Conservation (phyloP, 2,888 invertebrate genomes). For the Hirtodrosophila trivittata region DNA sequence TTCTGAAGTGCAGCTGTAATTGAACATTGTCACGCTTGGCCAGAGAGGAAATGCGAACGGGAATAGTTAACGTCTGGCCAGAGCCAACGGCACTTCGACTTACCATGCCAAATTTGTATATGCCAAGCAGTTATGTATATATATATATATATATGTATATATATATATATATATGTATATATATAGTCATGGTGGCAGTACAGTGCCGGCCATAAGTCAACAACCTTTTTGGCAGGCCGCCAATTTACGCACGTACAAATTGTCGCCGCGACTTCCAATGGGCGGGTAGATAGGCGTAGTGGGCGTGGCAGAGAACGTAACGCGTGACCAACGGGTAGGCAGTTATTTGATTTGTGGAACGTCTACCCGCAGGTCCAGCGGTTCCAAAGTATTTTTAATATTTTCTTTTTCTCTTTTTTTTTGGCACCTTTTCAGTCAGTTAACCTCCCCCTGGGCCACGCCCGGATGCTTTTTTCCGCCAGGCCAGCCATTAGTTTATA, state of each 20-base stretch:
- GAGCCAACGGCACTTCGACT: constrained; percentile 46
- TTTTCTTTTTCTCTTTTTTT: constrained; percentile 39
- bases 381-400: constrained; percentile 27
- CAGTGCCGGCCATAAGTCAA: constrained; percentile 63
- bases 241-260: constrained; percentile 75
- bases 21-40: constrained; percentile 72
- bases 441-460: constrained; percentile 9
- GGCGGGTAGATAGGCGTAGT: too few species aligned
- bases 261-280: constrained; percentile 27
- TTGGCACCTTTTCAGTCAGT: constrained; percentile 47
- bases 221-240: constrained; percentile 72
- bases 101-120: constrained; percentile 45
- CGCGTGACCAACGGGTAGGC: constrained; percentile 10
- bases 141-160: too few species aligned
- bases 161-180: background rate
- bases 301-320: too few species aligned
- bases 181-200: constrained; percentile 21
- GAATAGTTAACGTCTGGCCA: constrained; percentile 25
- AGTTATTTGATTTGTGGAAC: constrained; percentile 49
- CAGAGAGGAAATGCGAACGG: constrained; percentile 46
- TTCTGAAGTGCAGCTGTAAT: constrained; percentile 72
- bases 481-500: constrained; percentile 66
- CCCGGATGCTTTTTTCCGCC: constrained; percentile 35
- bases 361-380: constrained; percentile 35
- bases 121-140: constrained; percentile 31